Evolutionary conservation across 2,888 invertebrate species (phyloP).

Genomic region (Calameuta idolon): DNA sequence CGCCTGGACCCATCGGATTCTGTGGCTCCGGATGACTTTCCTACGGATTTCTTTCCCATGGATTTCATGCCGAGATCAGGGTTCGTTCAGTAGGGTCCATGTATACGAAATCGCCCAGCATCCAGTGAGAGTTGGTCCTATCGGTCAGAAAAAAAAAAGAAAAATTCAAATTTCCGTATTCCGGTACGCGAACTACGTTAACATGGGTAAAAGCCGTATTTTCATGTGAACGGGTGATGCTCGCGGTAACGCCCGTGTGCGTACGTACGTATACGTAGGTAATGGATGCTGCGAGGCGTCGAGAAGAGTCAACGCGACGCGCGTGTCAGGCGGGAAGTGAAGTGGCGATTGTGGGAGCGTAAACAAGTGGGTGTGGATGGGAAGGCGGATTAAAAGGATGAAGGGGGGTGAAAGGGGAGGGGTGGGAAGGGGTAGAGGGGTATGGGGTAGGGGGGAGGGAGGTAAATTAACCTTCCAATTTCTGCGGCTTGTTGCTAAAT

Average conservation of each 20-base stretch:
- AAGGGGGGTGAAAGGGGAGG: neutral
- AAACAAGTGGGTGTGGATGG: neutral
- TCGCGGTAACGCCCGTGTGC: neutral
- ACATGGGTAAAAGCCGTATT: neutral
- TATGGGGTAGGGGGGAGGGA: slow-evolving; percentile 25
- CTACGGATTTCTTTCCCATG: slow-evolving; percentile 61
- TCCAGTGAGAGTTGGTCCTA: neutral
- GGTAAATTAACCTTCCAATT: slow-evolving; percentile 60
- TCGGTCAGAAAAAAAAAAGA: neutral
- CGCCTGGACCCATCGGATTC: slow-evolving; percentile 55
- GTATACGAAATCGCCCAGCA: neutral
- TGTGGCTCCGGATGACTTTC: slow-evolving; percentile 54
- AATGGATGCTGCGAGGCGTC: neutral
- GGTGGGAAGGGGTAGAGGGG: too few species aligned
- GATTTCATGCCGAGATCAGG: slow-evolving; percentile 38
- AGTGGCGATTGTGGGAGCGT: neutral
- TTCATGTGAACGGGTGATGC: neutral
- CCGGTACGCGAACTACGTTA: neutral
- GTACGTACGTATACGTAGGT: neutral
- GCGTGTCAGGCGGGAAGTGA: neutral
- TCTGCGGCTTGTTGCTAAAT: slow-evolving; percentile 60
- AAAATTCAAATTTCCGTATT: neutral
- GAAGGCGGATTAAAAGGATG: neutral
- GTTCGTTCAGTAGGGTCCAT: neutral
- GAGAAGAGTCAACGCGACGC: neutral